These are phyloP conservation scores for Columba livia DNA, from an alignment of 2,113 vertebrate species.

Conservation along the genomic window DNA sequence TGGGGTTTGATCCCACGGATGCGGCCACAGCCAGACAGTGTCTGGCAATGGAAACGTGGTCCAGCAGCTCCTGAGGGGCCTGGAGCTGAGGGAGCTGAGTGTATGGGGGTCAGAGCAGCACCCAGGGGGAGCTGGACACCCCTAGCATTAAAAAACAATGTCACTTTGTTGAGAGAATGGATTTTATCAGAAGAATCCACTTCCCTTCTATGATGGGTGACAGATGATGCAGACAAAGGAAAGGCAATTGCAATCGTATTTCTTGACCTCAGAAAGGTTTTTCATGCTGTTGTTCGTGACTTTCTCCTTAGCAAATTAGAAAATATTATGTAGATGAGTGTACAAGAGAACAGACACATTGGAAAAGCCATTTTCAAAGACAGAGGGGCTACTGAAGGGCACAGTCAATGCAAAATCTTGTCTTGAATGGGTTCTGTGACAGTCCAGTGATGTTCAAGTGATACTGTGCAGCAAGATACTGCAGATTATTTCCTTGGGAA, in stretches of 20 bases:
- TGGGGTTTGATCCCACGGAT: too few species aligned
- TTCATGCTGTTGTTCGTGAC: not conserved
- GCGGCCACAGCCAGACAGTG: rapidly evolving
- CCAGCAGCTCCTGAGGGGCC: not conserved
- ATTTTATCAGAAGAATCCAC: not conserved
- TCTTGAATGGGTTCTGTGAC: not conserved
- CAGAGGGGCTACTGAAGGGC: not conserved
- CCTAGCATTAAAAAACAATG: not conserved
- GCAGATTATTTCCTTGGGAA: not conserved
- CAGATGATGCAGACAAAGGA: not conserved
- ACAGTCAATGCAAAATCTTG: not conserved
- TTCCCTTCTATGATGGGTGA: not conserved
- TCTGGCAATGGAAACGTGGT: rapidly evolving
- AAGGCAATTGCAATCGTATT: not conserved
- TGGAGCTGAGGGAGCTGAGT: too few species aligned
- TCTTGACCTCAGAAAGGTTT: not conserved
- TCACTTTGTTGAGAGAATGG: not conserved
- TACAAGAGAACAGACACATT: not conserved
- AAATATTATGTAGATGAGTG: not conserved
- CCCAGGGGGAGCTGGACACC: too few species aligned
- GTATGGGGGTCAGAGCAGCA: too few species aligned
- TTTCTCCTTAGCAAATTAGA: not conserved
- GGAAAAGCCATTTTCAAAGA: not conserved
- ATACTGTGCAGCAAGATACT: not conserved
- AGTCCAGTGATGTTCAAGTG: not conserved